phyloP scores from a whole-genome alignment of 2,113 vertebrate genomes.

The Phoenicopterus ruber region DNA sequence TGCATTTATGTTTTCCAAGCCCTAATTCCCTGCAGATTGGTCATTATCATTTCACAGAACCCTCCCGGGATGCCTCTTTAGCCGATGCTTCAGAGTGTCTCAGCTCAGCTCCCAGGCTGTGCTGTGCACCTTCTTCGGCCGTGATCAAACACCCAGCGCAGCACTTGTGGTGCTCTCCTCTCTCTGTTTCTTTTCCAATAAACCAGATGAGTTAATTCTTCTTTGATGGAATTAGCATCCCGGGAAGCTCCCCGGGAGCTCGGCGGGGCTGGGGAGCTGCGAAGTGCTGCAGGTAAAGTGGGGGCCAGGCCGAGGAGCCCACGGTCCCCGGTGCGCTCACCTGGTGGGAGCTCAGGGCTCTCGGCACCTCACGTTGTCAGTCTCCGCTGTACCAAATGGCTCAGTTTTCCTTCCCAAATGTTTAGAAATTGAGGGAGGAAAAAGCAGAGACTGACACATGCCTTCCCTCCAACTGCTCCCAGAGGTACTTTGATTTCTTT shows the following conservation, averaged over 20 bases:
- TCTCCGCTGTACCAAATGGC: not conserved
- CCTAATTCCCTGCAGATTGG: slow-evolving; percentile 6
- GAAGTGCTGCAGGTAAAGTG: accelerated
- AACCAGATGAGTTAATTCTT: not conserved
- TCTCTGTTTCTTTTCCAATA: not conserved
- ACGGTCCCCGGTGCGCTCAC: accelerated
- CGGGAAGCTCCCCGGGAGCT: not conserved
- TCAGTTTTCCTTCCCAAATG: not conserved
- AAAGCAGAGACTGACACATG: not conserved
- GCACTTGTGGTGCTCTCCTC: not conserved
- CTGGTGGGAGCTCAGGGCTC: not conserved
- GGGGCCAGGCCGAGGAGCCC: not conserved
- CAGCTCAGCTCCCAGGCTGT: not conserved
- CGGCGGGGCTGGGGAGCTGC: accelerated
- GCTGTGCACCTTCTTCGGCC: not conserved
- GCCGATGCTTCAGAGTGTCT: not conserved
- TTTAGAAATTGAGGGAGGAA: not conserved
- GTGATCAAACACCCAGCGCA: not conserved
- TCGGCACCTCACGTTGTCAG: not conserved
- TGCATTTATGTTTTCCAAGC: slow-evolving; percentile 28
- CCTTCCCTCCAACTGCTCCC: not conserved
- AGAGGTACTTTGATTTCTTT: not conserved
- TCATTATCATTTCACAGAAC: not conserved
- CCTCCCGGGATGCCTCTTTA: not conserved
- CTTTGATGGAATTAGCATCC: not conserved